Evolutionary conservation across 2,113 vertebrate genomes (phyloP).

Genomic region (Chiloscyllium plagiosum): DNA sequence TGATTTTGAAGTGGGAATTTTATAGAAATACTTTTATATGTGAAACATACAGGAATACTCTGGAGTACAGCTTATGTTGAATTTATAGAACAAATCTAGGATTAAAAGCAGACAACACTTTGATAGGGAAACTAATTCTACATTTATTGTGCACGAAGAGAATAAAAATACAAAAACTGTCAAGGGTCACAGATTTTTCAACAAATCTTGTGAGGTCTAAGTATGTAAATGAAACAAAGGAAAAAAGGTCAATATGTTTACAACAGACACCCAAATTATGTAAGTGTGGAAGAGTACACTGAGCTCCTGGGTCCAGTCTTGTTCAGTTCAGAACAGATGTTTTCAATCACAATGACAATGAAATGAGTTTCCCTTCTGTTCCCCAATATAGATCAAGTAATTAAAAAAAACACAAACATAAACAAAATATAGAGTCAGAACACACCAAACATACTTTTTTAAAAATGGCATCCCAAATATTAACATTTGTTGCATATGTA

Average conservation of each 20-base stretch:
- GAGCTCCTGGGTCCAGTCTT: conserved; percentile 16
- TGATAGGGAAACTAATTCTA: conserved; percentile 31
- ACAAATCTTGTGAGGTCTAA: conserved; percentile 29
- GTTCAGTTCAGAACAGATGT: conserved; percentile 20
- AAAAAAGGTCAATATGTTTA: neutral
- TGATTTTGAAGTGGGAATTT: neutral
- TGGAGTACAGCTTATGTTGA: neutral
- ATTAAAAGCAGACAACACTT: conserved; percentile 13
- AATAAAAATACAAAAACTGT: conserved; percentile 31
- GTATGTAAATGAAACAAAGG: neutral
- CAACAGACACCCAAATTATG: conserved; percentile 10
- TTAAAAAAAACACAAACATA: neutral
- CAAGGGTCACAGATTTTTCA: conserved; percentile 36
- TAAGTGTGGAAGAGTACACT: neutral
- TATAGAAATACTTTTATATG: neutral
- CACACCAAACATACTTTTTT: neutral
- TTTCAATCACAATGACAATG: conserved; percentile 1
- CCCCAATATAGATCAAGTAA: neutral
- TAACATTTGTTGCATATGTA: conserved; percentile 28
- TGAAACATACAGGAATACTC: neutral
- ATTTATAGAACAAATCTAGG: neutral
- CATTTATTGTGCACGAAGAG: conserved; percentile 32
- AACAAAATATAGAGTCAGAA: conserved; percentile 5
- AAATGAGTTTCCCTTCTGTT: neutral
- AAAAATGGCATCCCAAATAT: neutral